These are phyloP conservation scores for Xyrauchen texanus DNA, from an alignment of 2,113 vertebrate species.

Conservation along the genomic window DNA sequence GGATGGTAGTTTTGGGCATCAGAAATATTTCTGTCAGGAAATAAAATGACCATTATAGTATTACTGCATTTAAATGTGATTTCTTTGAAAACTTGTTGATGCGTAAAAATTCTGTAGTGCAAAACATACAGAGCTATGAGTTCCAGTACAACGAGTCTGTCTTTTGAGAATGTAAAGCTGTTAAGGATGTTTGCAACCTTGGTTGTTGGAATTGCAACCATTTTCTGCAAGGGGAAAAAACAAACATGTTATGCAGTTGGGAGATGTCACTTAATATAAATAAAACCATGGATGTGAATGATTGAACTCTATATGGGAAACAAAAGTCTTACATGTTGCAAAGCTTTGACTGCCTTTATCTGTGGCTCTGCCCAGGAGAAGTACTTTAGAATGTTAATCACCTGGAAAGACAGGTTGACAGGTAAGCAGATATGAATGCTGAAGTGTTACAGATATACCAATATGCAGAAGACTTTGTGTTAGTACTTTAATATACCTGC, in stretches of 20 bases:
- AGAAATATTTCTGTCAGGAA: conserved; percentile 85
- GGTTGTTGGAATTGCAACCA: conserved; percentile 93
- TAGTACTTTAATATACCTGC: conserved; percentile 79
- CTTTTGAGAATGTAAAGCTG: conserved; percentile 96
- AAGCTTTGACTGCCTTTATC: conserved; percentile 94
- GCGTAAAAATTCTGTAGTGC: not conserved
- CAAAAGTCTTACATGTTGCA: conserved; percentile 84
- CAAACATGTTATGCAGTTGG: no score
- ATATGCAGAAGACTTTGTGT: not conserved
- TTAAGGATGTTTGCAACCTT: conserved; percentile 96
- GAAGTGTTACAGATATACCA: not conserved
- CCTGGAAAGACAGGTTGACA: conserved; percentile 68
- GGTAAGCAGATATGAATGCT: not conserved
- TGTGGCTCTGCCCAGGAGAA: conserved; percentile 98
- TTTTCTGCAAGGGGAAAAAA: conserved; percentile 82
- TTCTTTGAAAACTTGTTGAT: not conserved
- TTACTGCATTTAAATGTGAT: no score
- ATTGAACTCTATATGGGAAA: not conserved
- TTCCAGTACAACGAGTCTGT: conserved; percentile 91
- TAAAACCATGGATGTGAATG: no score
- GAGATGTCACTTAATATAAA: no score
- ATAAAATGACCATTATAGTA: not conserved
- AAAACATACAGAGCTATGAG: conserved; percentile 91
- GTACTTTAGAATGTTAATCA: conserved; percentile 93
- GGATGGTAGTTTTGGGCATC: conserved; percentile 95